phyloP scores from a whole-genome alignment of 2,113 vertebrate species.

The Tragelaphus strepsiceros region DNA sequence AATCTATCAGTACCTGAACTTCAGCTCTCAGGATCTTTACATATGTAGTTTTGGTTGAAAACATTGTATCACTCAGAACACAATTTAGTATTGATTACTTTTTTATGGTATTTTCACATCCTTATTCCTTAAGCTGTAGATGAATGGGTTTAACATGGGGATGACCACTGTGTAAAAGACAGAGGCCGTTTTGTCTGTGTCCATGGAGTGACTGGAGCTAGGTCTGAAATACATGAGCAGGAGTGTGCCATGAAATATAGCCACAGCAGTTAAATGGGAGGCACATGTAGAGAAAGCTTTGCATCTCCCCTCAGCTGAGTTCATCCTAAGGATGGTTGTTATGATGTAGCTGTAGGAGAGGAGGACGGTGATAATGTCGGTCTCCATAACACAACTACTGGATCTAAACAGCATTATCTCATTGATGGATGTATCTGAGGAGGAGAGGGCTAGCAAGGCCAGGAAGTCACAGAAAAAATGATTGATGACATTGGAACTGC shows the following conservation, averaged over 20 bases:
- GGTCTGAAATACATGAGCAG: conserved; percentile 62
- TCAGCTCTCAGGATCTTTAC: not conserved
- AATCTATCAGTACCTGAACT: accelerated
- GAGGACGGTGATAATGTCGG: conserved; percentile 49
- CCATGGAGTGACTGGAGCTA: conserved; percentile 34
- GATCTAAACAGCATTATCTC: conserved; percentile 34
- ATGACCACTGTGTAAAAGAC: conserved; percentile 66
- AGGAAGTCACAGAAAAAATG: conserved; percentile 66
- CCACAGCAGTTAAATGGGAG: conserved; percentile 51
- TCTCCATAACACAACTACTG: conserved; percentile 31
- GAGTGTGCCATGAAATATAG: conserved; percentile 57
- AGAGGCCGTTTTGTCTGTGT: conserved; percentile 55
- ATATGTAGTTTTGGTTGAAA: not conserved
- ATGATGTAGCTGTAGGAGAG: conserved; percentile 56
- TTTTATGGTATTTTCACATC: conserved; percentile 59
- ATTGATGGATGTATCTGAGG: conserved; percentile 10
- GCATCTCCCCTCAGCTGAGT: not conserved
- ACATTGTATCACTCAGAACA: not conserved
- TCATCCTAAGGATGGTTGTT: conserved; percentile 46
- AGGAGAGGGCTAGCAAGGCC: conserved; percentile 39
- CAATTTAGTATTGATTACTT: not conserved
- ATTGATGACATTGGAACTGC: conserved; percentile 45
- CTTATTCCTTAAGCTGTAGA: conserved; percentile 71
- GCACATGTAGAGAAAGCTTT: conserved; percentile 65
- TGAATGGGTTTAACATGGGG: conserved; percentile 70